Conservation (phyloP, 2,888 invertebrate genomes). For the Biston betularia region DNA sequence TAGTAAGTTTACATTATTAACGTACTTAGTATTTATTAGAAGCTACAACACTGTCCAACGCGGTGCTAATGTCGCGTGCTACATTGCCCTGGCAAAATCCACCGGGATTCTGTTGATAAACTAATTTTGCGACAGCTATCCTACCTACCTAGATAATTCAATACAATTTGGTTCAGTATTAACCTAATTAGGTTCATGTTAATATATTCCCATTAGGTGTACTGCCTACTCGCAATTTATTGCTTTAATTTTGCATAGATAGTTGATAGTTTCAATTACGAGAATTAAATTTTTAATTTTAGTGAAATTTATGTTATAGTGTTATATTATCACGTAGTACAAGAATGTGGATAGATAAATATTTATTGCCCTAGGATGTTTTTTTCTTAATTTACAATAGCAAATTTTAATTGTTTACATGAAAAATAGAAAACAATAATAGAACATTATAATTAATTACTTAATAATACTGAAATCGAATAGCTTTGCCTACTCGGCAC, state of each 20-base stretch:
- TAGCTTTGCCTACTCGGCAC: no score
- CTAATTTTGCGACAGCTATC: slow-evolving; percentile 55
- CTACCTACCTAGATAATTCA: slow-evolving; percentile 43
- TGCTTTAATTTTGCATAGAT: slow-evolving; percentile 40
- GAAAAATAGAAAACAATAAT: no score
- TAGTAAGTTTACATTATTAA: neutral
- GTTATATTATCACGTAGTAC: no score
- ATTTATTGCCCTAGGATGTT: no score
- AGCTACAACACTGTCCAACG: slow-evolving; percentile 6
- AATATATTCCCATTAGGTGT: slow-evolving; percentile 44
- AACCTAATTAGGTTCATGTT: slow-evolving; percentile 59
- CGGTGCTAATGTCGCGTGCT: slow-evolving; percentile 48
- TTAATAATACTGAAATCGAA: no score
- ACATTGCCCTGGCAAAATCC: slow-evolving; percentile 40
- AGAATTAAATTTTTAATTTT: neutral
- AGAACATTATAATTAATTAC: no score
- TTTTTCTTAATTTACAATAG: no score
- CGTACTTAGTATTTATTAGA: neutral
- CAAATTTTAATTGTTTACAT: no score
- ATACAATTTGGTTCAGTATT: slow-evolving; percentile 52
- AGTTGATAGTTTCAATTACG: slow-evolving; percentile 26
- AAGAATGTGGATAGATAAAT: no score
- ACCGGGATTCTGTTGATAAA: slow-evolving; percentile 51
- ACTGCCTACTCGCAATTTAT: slow-evolving; percentile 42
- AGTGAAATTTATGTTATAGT: neutral